Base-by-base conservation (phyloP, 1,140 invertebrate species). In the Zaprionus ornatus region DNA sequence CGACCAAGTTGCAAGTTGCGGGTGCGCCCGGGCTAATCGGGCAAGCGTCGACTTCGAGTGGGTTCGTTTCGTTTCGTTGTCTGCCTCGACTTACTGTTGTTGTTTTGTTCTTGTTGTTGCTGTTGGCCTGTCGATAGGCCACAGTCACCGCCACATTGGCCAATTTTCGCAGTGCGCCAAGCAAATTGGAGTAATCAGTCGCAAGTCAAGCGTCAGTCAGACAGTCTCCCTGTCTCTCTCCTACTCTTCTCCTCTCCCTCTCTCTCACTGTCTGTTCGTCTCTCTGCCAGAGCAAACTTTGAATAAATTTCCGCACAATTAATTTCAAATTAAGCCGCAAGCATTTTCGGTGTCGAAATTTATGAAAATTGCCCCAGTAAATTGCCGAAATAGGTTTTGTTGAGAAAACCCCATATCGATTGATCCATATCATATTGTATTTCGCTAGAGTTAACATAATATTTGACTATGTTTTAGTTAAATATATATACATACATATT, bases 151-250 rank as follows among this genome's bases (percentile, higher is more conserved):
- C n/a, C n/a, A 35, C 25, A 57, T 78, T 75, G 70, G 71, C 66
- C 71, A 74, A 81, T 63, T 77, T 72, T 25, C 52, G 40, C 21
- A 42, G 37, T 65, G 25, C 12, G 57, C 50, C 37, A 55, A 63
- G 79, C 83, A 86, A 86, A 86, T 86, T 86, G 82, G 65, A 74
- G 73, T 81, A 76, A 87, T 86, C 82, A 86, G 62, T 70, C 73
- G 64, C 50, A 59, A 61, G 55, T 69, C 66, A 65, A 42, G 23
- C 56, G 50, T 48, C 54, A 67, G 25, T 42, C 40, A 74, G 77
- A 67, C 65, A 60, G 75, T 71, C 80, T 78, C 61, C 77, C 79
- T 15, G 5, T 40, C 13, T 40, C 35, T 2, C 37, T 9, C 15
- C 80, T 78, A 57, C 74, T 29, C 64, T 57, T 1, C 27, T 9